A percentile compares a stretch with the other conserved stretches of the same genome.
Evolutionary conservation across 1,140 invertebrate genomes (phyloP).

Genomic region (Hylyphantes graminicola): DNA sequence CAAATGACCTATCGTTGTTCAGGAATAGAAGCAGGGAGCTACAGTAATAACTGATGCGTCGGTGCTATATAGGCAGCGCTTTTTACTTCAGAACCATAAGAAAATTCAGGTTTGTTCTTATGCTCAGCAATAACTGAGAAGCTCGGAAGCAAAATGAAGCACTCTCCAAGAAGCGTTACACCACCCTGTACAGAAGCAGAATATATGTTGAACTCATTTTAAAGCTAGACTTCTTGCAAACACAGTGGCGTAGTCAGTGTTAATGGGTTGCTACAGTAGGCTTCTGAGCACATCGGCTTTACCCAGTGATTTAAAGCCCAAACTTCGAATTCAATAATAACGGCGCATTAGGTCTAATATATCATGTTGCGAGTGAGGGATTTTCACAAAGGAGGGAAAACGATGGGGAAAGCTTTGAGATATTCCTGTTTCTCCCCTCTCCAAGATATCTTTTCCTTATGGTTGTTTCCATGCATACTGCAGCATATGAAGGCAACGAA

Average conservation of each 20-base stretch:
- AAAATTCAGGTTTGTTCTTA: neutral
- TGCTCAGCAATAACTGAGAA: no score
- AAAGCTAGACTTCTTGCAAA: no score
- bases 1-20: slow-evolving; percentile 39
- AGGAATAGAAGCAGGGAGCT: neutral
- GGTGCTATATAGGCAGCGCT: slow-evolving; percentile 6
- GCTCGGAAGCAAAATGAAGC: no score
- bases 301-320: slow-evolving; percentile 33
- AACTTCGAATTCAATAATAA: slow-evolving; percentile 46
- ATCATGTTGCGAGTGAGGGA: slow-evolving; percentile 10
- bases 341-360: slow-evolving; percentile 18
- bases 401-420: no score
- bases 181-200: no score
- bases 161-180: no score
- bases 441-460: no score
- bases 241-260: no score
- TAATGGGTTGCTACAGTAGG: neutral
- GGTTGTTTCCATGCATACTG: no score
- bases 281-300: slow-evolving; percentile 6
- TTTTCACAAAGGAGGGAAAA: neutral
- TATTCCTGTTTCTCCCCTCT: no score
- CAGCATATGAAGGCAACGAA: no score
- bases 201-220: no score
- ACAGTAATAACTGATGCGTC: slow-evolving; percentile 23
- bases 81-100: neutral